Base-by-base conservation (phyloP, 2,797 vertebrate genomes). In the Sebastes miniatus region DNA sequence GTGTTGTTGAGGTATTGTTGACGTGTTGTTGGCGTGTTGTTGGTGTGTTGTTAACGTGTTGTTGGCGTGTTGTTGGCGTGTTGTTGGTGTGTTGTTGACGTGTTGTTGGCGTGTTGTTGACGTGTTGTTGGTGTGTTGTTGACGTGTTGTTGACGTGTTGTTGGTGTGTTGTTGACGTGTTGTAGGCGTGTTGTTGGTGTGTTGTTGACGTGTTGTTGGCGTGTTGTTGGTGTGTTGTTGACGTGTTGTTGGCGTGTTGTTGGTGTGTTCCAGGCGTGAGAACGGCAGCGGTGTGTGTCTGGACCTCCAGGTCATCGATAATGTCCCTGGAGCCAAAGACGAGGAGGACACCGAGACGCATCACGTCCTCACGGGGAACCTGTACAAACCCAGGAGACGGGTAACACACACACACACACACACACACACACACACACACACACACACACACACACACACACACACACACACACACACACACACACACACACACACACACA, bases 301-400 rank as follows among this genome's bases (percentile, higher is more conserved):
- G 93, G 98, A 99, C 90, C 96, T 99, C 62, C 98, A 99, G 94
- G 98, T 96, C 88, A 99, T 99, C 0, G 97, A 99, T 86, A 98
- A 97, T 0, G 96, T 98, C 22, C 95, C 97, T 1, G 97, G 98
- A 3, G 97, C 96, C 61, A 96, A 97, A 84, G 97, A 98, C 86
- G 96, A 97, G 47, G 98, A 99, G 86, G 98, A 98, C 6, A 96
- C 94, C 0, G 97, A 96, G 84, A 98, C 98, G 34, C 98, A 99
- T 83, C 98, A 98, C 0, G 93, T 99, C 74, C 96, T 99, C 39
- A 94, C 97, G 0, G 97, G 96, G 83, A 97, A 98, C 93, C 96
- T 99, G 77, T 99, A 99, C 94, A 98, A 99, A 73, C 98, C 98
- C 0, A 94, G 98, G 18, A 95, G 95, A 93, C 93, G 97, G 96